A percentile compares a stretch with the other conserved stretches of the same genome.
phyloP scores from a whole-genome alignment of 2,797 vertebrate genomes.

The Cossypha dichroa region DNA sequence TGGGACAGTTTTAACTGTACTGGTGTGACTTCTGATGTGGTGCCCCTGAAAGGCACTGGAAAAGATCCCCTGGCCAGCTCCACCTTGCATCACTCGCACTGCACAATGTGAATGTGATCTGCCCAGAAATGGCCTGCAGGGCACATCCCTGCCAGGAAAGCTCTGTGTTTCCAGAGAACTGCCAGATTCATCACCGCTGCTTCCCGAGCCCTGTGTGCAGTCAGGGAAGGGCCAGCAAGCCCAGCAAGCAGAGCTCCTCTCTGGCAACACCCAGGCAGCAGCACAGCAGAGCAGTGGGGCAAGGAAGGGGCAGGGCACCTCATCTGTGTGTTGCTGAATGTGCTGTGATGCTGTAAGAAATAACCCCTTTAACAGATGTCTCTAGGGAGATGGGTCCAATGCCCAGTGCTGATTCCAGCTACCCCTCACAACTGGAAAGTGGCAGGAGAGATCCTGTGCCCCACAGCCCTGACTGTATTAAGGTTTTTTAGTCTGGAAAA shows the following conservation, averaged over 20 bases:
- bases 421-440: not conserved
- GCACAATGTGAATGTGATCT: not conserved
- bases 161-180: not conserved
- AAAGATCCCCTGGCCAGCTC: not conserved
- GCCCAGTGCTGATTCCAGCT: not conserved
- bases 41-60: not conserved
- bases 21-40: not conserved
- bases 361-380: not conserved
- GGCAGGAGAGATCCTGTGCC: not conserved
- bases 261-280: too few relatives aligned
- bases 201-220: not conserved
- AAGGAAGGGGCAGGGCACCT: not conserved
- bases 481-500: not conserved
- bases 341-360: not conserved
- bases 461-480: not conserved
- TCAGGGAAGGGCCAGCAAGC: not conserved
- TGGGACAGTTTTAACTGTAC: not conserved
- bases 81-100: not conserved
- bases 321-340: not conserved
- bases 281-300: fast-evolving
- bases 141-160: not conserved
- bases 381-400: not conserved
- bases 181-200: not conserved
- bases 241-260: not conserved
- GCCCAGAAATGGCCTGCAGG: fast-evolving